Evolutionary conservation across 1,140 invertebrate species (phyloP).

Genomic region (Forficula auricularia): DNA sequence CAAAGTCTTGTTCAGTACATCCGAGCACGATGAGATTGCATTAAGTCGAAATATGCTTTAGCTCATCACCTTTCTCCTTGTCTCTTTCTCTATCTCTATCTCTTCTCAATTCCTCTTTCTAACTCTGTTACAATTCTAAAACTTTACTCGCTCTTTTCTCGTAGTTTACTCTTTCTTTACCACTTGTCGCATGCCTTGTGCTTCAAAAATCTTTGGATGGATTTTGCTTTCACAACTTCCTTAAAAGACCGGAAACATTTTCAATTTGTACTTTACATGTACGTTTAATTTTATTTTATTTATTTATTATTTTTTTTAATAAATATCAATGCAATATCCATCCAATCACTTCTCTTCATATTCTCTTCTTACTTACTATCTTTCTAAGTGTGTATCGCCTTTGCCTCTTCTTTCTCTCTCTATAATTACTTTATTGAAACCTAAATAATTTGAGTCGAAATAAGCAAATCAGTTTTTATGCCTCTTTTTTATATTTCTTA

Average conservation of each 20-base stretch:
- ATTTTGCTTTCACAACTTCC: conserved; percentile 3
- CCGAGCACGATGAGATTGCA: too few relatives aligned
- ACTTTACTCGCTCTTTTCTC: not conserved
- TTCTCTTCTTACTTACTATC: not conserved
- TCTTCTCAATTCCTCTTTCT: conserved; percentile 8
- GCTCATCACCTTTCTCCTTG: too few relatives aligned
- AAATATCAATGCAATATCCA: not conserved
- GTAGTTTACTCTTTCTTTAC: conserved; percentile 1
- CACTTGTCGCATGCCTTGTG: not conserved
- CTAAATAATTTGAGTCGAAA: too few relatives aligned
- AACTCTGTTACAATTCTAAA: conserved; percentile 3
- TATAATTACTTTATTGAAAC: too few relatives aligned
- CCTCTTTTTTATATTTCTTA: too few relatives aligned
- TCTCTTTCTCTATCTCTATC: conserved; percentile 10
- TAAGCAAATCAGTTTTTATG: too few relatives aligned
- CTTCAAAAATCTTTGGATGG: not conserved
- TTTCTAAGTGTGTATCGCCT: not conserved
- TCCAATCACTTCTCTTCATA: too few relatives aligned
- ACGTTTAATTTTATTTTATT: conserved; percentile 10
- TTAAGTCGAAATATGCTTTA: too few relatives aligned
- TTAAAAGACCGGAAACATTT: not conserved
- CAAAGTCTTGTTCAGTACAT: too few relatives aligned
- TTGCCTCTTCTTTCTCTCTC: not conserved
- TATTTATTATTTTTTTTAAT: conserved; percentile 4
- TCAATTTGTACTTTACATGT: conserved; percentile 7